Evolutionary conservation across 2,113 vertebrate genomes (phyloP), one percentile per base, ranked within the genome.

Genomic region (Opisthocomus hoazin): DNA sequence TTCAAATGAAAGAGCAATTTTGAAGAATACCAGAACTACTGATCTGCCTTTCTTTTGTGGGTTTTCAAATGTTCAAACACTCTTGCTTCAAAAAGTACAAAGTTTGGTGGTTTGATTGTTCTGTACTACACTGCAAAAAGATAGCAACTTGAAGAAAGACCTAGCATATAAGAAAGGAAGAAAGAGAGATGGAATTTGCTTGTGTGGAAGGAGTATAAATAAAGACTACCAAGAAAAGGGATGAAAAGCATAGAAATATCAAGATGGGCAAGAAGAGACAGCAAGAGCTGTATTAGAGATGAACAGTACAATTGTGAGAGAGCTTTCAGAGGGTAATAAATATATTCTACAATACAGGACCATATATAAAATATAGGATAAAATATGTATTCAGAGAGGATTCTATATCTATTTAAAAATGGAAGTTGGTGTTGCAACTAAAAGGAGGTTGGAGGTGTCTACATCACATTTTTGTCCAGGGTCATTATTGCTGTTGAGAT

Each of bases 1-100:
- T 50, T 93, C 79, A 86, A 96, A 90, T 84, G 79, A 95, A 96
- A 96, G 75, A 36, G 51, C 48, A 96, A 94, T 92, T 93, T 54
- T 95, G 93, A 95, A 96, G 93, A 94, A 96, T 32, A 39, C 43
- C 79, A 71, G 93, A 53, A 90, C 85, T 71, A 96, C 88, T 93
- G 92, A 92, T 94, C 93, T 86, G 64, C 64, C 68, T 92, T 84
- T 81, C 94, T 93, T 93, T 85, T 84, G 88, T 75, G 64, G 64
- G 43, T 64, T 95, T 96, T 96, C 73, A 94, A 88, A 92, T 56
- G 83, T 96, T 95, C 96, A 95, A 95, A 93, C 56, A 81, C 4
- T 56, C 9, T 56, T 56, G 76, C 85, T 95, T 92, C 86, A 92
- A 86, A 95, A 74, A 90, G 79, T 34, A 95, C 86, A 88, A 84